Conservation (phyloP, 1,140 invertebrate genomes). For the Zaprionus nigranus region DNA sequence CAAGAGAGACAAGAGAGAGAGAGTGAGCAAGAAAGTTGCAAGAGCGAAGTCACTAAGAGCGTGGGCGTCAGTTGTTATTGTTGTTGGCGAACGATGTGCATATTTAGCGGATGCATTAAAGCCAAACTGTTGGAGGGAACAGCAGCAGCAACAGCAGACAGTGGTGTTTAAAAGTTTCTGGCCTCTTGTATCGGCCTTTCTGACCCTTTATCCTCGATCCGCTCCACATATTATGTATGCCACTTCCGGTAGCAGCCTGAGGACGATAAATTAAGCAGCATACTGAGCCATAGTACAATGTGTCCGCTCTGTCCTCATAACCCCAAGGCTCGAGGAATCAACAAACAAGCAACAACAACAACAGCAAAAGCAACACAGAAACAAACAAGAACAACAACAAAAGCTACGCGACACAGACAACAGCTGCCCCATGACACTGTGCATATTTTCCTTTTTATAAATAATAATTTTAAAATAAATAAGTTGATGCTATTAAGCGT, state of each 20-base stretch:
- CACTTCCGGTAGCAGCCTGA: slow-evolving; percentile 63
- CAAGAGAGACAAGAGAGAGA: neutral
- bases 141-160: slow-evolving; percentile 51
- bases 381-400: neutral
- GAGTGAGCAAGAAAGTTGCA: neutral
- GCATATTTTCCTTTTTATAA: slow-evolving; percentile 69
- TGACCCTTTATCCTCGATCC: slow-evolving; percentile 44
- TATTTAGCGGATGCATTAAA: slow-evolving; percentile 71
- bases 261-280: slow-evolving; percentile 70
- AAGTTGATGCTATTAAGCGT: slow-evolving; percentile 75
- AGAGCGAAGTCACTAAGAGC: slow-evolving; percentile 22
- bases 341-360: slow-evolving; percentile 11
- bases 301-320: slow-evolving; percentile 56
- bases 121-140: slow-evolving; percentile 29
- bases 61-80: slow-evolving; percentile 54
- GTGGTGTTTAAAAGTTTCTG: slow-evolving; percentile 68
- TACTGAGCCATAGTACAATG: slow-evolving; percentile 27
- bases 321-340: slow-evolving; percentile 46
- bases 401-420: neutral
- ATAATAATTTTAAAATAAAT: slow-evolving; percentile 82
- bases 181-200: slow-evolving; percentile 50
- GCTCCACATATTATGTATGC: slow-evolving; percentile 68
- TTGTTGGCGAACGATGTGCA: slow-evolving; percentile 59
- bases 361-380: slow-evolving; percentile 10
- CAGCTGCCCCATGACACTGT: slow-evolving; percentile 26